Evolutionary conservation across 2,113 vertebrate species (phyloP).

Genomic region (Elephas maximus): DNA sequence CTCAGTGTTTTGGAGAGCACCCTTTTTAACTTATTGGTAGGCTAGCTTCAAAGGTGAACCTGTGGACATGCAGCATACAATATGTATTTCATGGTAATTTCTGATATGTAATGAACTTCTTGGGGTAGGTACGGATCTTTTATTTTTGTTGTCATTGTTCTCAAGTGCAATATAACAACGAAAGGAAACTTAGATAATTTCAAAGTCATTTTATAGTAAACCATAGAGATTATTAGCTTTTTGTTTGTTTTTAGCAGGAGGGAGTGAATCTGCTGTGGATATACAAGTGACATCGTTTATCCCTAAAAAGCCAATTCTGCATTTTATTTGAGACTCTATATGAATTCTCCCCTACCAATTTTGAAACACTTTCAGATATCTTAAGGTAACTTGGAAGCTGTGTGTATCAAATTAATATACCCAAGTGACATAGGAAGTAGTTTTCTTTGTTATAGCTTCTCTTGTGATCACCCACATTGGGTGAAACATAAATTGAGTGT

Average conservation of each 20-base stretch:
- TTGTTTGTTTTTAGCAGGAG: constrained; percentile 12
- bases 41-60: not conserved
- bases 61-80: not conserved
- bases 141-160: constrained; percentile 8
- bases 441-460: constrained; percentile 65
- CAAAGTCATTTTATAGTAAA: not conserved
- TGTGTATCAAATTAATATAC: constrained; percentile 54
- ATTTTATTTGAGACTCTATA: constrained; percentile 46
- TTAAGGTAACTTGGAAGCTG: constrained; percentile 45
- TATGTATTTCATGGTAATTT: constrained; percentile 47
- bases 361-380: constrained; percentile 60
- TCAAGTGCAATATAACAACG: constrained; percentile 78
- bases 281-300: constrained; percentile 18
- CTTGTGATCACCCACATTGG: constrained; percentile 87
- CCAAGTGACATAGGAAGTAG: constrained; percentile 49
- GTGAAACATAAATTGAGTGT: constrained; percentile 73
- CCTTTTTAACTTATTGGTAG: not conserved
- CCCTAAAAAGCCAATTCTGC: not conserved
- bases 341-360: constrained; percentile 27
- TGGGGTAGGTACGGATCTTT: constrained; percentile 62
- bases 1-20: constrained; percentile 20
- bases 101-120: constrained; percentile 15
- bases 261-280: constrained; percentile 32
- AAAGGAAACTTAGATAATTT: constrained; percentile 63
- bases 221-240: not conserved